Base-by-base conservation (phyloP, 1,140 invertebrate genomes). In the Bombus confusus region DNA sequence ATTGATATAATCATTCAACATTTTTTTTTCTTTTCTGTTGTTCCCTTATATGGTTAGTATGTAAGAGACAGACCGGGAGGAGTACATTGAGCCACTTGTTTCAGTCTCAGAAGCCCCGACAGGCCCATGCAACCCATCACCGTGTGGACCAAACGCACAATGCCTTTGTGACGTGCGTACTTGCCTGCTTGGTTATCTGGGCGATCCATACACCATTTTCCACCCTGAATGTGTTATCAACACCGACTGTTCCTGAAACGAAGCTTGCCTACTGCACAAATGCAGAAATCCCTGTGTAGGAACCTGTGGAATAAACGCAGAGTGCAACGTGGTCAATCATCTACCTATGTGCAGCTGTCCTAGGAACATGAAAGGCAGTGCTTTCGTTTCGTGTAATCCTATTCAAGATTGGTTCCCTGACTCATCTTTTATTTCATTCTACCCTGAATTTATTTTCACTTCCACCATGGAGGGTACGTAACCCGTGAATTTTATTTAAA, bases 301-400 rank as follows among this genome's bases (percentile, higher is more conserved):
- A 80, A 96, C 96, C 31, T 97, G 98, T 91, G 97, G 97, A 52
- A 91, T 95, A 69, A 97, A 97, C 92, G 97, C 97, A 3, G 93
- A 96, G 57, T 98, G 98, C 91, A 95, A 96, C 87, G 97, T 97
- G 4, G 94, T 97, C 12, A 97, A 97, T 93, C 97, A 98, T 93
- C 95, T 97, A 86, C 97, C 97, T 25, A 96, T 97, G 83, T 98
- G 97, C 89, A 96, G 95, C 77, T 98, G 97, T 91, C 95, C 96
- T 57, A 92, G 94, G 57, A 96, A 96, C 83, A 97, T 96, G 91
- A 96, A 96, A 12, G 97, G 97, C 81, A 97, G 97, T 93, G 97
- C 97, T 31, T 97, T 97, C 87, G 93, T 96, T 80, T 93, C 95
- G 77, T 97, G 97, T 91, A 93, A 87, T 10, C 91, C 94, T 28